Evolutionary conservation across 1,140 invertebrate species (phyloP), one percentile per base, ranked within the genome.

Genomic region (Zaprionus ghesquierei): DNA sequence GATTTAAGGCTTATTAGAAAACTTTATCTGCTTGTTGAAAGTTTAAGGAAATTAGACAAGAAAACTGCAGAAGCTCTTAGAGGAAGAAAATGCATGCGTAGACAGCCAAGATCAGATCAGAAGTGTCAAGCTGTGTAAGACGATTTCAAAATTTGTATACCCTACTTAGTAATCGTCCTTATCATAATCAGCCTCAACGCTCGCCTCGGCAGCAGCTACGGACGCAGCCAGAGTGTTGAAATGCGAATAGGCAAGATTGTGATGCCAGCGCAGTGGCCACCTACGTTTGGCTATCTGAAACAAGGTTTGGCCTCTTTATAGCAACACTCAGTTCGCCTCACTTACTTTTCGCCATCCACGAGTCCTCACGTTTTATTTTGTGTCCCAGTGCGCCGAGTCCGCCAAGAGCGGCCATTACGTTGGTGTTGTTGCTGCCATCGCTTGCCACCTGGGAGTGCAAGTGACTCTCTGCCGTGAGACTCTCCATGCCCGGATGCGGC

Each of bases 301-400:
- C 54, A 87, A 53, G 69, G 59, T 53, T 46, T 79, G 35, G 18
- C 25, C 54, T 72, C 46, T 38, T 85, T 73, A 85, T 59, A 61
- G n/a, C 54, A 22, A 23, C 54, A 61, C 80, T 64, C 10, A 63
- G 69, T 18, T 15, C 13, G 46, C 27, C 10, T 9, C 56, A 89
- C 85, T 90, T 90, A 91, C 90, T 89, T 69, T 91, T 87, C 58
- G 80, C 90, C 38, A 84, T 63, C 90, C 87, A 91, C 8, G 81
- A 69, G 50, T 91, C 90, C 77, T 90, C 90, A 75, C 90, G 90
- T 71, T 91, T 91, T 44, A 91, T 89, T 69, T 91, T 91, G 59
- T 85, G 90, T n/a, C 73, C 62, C 33, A 82, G 41, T 6, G 78
- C 81, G 13, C 82, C 82, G 1, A 75, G 70, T 1, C 85, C 90